Evolutionary conservation across 2,113 vertebrate genomes (phyloP).

Genomic region (Eleginops maclovinus): DNA sequence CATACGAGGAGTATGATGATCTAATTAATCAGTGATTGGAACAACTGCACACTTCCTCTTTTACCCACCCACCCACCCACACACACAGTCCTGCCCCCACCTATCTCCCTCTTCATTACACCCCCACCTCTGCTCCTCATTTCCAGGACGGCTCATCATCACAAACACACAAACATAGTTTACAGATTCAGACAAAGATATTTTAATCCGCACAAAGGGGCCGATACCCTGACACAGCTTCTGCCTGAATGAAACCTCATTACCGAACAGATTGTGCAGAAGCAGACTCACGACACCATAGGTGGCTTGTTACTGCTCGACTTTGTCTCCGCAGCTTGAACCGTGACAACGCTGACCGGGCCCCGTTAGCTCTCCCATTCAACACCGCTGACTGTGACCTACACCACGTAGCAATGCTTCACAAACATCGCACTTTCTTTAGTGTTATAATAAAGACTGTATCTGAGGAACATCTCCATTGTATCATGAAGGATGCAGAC

Average conservation of each 20-base stretch:
- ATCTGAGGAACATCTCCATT: slow-evolving; percentile 17
- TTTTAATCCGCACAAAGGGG: slow-evolving; percentile 18
- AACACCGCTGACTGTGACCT: slow-evolving; percentile 3
- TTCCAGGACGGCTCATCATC: slow-evolving; percentile 70
- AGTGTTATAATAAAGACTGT: neutral
- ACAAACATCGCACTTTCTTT: slow-evolving; percentile 16
- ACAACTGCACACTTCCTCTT: slow-evolving; percentile 68
- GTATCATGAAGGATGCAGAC: neutral
- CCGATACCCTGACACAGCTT: slow-evolving; percentile 24
- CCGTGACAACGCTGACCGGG: neutral
- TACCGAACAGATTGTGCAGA: slow-evolving; percentile 31
- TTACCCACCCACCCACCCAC: slow-evolving; percentile 21
- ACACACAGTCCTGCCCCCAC: slow-evolving; percentile 20
- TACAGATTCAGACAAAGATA: slow-evolving; percentile 33
- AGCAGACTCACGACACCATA: slow-evolving; percentile 35
- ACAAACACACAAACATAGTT: slow-evolving; percentile 43
- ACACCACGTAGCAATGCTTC: slow-evolving; percentile 21
- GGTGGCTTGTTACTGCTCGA: slow-evolving; percentile 59
- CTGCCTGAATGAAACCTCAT: slow-evolving; percentile 51
- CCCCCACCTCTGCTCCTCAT: slow-evolving; percentile 57
- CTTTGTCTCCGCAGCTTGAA: slow-evolving; percentile 18
- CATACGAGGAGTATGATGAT: slow-evolving; percentile 63
- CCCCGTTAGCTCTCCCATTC: neutral
- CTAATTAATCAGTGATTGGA: slow-evolving; percentile 75
- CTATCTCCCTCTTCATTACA: slow-evolving; percentile 40